Conservation (phyloP, 2,113 vertebrate species). For the Castor canadensis region DNA sequence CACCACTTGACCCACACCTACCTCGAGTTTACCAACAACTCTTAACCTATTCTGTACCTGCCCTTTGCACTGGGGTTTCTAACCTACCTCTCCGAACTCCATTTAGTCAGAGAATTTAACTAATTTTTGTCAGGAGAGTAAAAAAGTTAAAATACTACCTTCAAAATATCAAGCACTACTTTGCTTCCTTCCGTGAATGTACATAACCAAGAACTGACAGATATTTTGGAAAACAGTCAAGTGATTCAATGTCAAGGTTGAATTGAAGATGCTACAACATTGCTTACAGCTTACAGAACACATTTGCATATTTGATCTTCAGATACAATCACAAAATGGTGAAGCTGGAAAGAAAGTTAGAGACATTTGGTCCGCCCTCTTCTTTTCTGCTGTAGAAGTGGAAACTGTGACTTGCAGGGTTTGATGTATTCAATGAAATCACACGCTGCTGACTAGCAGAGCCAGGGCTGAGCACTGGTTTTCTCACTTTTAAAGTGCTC, state of each 20-base stretch:
- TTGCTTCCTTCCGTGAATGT: neutral
- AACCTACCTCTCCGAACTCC: neutral
- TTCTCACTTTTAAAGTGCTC: neutral
- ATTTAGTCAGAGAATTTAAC: neutral
- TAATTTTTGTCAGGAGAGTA: neutral
- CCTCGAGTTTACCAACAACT: too few relatives aligned
- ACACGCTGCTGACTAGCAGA: neutral
- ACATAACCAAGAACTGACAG: neutral
- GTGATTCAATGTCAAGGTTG: neutral
- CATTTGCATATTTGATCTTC: neutral
- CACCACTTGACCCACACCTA: too few relatives aligned
- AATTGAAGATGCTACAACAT: neutral
- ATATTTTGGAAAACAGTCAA: neutral
- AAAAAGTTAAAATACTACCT: slow-evolving; percentile 15
- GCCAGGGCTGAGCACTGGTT: neutral
- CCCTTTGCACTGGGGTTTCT: neutral
- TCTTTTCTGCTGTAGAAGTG: neutral
- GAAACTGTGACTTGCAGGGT: neutral
- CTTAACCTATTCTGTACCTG: neutral
- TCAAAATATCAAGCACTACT: neutral
- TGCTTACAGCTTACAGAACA: neutral
- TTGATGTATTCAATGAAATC: neutral
- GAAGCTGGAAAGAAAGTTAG: neutral
- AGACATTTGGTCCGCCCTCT: neutral
- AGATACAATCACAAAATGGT: neutral